These are phyloP conservation scores for Sicus ferrugineus DNA, from an alignment of 2,888 invertebrate species.

Conservation along the genomic window DNA sequence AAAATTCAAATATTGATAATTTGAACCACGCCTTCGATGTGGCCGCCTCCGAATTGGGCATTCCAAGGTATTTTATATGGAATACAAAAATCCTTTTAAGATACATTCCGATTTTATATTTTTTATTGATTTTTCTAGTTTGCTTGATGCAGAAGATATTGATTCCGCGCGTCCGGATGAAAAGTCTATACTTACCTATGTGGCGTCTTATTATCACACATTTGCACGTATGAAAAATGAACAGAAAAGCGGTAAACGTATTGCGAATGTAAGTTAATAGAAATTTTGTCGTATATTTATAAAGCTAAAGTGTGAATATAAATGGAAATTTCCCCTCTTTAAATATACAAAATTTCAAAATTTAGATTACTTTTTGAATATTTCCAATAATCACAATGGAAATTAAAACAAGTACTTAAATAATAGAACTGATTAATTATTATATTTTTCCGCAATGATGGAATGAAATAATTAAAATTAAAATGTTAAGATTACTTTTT, in stretches of 20 bases:
- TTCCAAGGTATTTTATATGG: constrained; percentile 74
- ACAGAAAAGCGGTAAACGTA: constrained; percentile 95
- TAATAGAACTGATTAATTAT: too few species aligned
- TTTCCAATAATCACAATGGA: too few species aligned
- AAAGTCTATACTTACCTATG: constrained; percentile 98
- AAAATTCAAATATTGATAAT: constrained; percentile 84
- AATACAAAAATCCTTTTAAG: not conserved
- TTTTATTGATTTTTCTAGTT: constrained; percentile 60
- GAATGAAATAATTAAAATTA: too few species aligned
- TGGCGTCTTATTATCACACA: constrained; percentile 98
- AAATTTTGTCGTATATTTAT: too few species aligned
- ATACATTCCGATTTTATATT: not conserved
- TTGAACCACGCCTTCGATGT: constrained; percentile 97
- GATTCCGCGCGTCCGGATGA: constrained; percentile 95
- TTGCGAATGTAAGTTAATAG: constrained; percentile 85
- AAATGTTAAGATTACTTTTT: too few species aligned
- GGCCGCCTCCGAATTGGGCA: constrained; percentile 91
- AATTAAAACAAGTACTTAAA: too few species aligned
- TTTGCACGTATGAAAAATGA: constrained; percentile 99
- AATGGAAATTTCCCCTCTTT: too few species aligned
- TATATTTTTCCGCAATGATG: too few species aligned
- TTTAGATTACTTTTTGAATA: too few species aligned
- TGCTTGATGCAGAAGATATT: constrained; percentile 96
- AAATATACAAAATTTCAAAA: too few species aligned
- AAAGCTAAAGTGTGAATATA: too few species aligned